Percentiles rank a stretch among this genome's conserved stretches.
Conservation (phyloP, 1,140 invertebrate species). For the Drosophila nigrodunni region DNA sequence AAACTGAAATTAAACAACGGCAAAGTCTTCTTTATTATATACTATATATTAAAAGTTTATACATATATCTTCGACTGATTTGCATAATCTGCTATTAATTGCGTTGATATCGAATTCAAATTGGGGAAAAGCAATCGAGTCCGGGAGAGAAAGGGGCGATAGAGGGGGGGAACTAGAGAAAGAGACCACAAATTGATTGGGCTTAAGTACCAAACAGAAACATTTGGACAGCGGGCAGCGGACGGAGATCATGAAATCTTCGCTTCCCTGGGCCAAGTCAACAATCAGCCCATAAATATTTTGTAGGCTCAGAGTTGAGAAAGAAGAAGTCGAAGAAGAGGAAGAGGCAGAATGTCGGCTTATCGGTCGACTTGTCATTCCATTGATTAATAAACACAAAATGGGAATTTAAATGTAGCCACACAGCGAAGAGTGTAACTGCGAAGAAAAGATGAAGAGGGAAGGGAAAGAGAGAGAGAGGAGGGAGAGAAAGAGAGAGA, state of each 20-base stretch:
- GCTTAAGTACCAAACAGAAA: slow-evolving; percentile 68
- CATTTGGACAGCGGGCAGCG: slow-evolving; percentile 63
- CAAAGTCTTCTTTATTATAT: slow-evolving; percentile 29
- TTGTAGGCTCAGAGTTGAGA: slow-evolving; percentile 12
- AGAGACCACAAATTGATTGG: slow-evolving; percentile 69
- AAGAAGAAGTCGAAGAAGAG: neutral
- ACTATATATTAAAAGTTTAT: slow-evolving; percentile 26
- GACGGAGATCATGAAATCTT: neutral
- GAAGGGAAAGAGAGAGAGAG: neutral
- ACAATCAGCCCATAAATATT: slow-evolving; percentile 33
- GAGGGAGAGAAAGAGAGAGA: neutral
- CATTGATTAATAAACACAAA: slow-evolving; percentile 60
- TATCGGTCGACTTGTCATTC: slow-evolving; percentile 46
- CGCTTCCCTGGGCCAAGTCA: neutral
- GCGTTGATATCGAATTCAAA: slow-evolving; percentile 62
- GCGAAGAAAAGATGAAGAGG: neutral
- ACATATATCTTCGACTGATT: slow-evolving; percentile 54
- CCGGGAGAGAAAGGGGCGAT: slow-evolving; percentile 7
- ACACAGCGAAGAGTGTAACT: slow-evolving; percentile 1
- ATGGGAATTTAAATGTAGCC: slow-evolving; percentile 54
- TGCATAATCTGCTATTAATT: slow-evolving; percentile 83
- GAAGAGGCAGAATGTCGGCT: slow-evolving; percentile 21
- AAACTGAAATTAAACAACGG: slow-evolving; percentile 33
- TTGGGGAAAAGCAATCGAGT: slow-evolving; percentile 36
- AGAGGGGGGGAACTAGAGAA: slow-evolving; percentile 18